Evolutionary conservation across 2,113 vertebrate species (phyloP), one percentile per base, ranked within the genome.

Genomic region (Paramormyrops kingsleyae): DNA sequence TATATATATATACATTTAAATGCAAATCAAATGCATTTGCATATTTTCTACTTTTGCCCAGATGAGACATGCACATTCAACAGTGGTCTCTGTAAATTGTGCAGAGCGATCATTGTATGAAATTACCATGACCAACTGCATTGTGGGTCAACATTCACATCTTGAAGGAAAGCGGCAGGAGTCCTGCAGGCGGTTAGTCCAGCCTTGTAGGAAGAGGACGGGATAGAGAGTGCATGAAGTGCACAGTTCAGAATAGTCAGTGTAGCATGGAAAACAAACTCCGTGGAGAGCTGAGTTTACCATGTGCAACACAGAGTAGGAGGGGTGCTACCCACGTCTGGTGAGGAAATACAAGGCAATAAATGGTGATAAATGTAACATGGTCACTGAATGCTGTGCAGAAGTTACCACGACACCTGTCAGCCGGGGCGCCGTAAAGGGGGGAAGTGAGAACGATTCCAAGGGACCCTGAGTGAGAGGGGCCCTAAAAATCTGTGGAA

Each of bases 1-100:
- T 47, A 47, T 7, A 46, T n/a, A 84, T 21, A 83, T n/a, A 46
- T 84, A 24, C 49, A 87, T 87, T 31, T 53, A 87, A 85, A 85
- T 85, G 83, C 83, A 85, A 80, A 80, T 80, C 31, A 17, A 49
- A 85, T 46, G 83, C 21, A 49, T 85, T 85, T 85, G 83, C 83
- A 85, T 85, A n/a, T 85, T 24, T 47, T 3, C 44, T 80, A 0
- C 35, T 85, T 49, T 15, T 80, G 31, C 35, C 35, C 15, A 42
- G 15, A 17, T 19, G 74, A 19, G 5, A 42, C 13, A 8, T 21
- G 52, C 19, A 13, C 35, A 62, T 62, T 10, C 8, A 62, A 87
- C 15, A 53, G n/a, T 31, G 24, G 50, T 39, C 27, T 53, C 47
- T 74, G 59, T 47, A 39, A 49, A n/a, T 27, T 47, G 10, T 47